Conservation (phyloP, 2,113 vertebrate species). For the Chiloscyllium plagiosum region DNA sequence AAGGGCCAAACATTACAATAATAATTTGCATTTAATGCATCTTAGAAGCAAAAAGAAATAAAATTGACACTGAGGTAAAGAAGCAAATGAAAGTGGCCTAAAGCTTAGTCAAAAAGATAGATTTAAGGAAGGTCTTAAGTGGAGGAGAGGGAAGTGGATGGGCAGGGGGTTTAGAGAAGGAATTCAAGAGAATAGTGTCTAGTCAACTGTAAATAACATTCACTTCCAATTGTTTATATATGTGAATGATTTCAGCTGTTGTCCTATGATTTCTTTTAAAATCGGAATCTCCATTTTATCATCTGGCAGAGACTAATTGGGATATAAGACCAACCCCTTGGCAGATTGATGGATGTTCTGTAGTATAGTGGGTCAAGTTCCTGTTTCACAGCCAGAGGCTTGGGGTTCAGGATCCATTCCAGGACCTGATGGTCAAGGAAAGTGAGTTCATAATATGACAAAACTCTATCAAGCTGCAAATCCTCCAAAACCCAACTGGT, state of each 20-base stretch:
- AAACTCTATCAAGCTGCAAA: neutral
- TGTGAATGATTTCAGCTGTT: neutral
- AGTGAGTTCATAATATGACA: neutral
- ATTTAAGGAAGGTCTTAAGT: neutral
- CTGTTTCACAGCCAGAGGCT: neutral
- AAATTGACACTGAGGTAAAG: neutral
- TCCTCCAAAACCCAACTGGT: neutral
- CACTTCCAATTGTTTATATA: neutral
- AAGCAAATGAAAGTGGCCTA: neutral
- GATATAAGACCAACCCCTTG: neutral
- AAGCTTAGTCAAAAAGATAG: neutral
- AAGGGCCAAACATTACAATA: neutral
- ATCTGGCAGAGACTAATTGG: neutral
- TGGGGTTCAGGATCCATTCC: neutral
- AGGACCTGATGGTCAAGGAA: neutral
- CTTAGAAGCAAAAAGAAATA: neutral
- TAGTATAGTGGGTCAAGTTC: neutral
- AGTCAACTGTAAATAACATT: neutral
- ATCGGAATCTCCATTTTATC: neutral
- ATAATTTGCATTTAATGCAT: neutral
- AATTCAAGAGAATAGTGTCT: neutral
- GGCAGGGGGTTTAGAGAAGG: neutral
- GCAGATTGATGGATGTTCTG: neutral
- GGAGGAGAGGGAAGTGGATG: neutral
- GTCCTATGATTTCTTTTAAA: neutral